Base-by-base conservation (phyloP, 64 coral and sea anemone species). In the Montipora foliosa region DNA sequence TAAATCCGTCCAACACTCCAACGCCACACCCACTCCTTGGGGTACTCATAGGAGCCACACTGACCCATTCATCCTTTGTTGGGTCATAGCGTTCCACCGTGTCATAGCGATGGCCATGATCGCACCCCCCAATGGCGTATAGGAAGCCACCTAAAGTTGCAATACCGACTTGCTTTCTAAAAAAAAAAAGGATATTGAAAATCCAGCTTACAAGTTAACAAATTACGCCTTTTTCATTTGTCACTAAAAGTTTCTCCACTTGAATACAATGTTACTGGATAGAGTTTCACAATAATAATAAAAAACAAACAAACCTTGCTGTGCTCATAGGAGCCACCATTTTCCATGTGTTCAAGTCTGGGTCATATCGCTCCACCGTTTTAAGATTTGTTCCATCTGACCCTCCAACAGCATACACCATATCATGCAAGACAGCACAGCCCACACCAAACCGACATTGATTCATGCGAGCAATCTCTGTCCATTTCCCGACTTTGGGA, bases 11-110 rank as follows among this genome's bases (percentile, higher is more conserved):
- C 49, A 99, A 80, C 11, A 96, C 98, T 47, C 94, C 98, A 6
- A 99, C 98, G 6, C 98, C 98, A 94, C 98, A 99, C n/a, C 98
- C 98, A 92, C 94, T 96, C 37, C 98, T 85, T 44, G 98, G 98
- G 19, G 95, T 96, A 90, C 98, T 99, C 98, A 99, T 99, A 5
- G 92, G 79, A 12, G 83, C 94, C n/a, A 99, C 98, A 80, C 82
- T 87, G 3, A 96, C 79, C 98, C 98, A 99, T n/a, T 96, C 92
- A 47, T 99, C 92, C 52, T 96, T 96, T 0, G 20, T 74, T 17
- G 98, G 98, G 53, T 99, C 98, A 24, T 99, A 99, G 5, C 98
- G 92, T 44, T 99, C 98, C 47, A 99, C 98, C 2, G 95, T 96
- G 57, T 92, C 92, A 48, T 94, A 99, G 7, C 98, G 92, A 25